A percentile compares a stretch with the other conserved stretches of the same genome.
These are phyloP conservation scores for Mustela lutreola DNA, from an alignment of 2,113 vertebrate species.

Conservation along the genomic window DNA sequence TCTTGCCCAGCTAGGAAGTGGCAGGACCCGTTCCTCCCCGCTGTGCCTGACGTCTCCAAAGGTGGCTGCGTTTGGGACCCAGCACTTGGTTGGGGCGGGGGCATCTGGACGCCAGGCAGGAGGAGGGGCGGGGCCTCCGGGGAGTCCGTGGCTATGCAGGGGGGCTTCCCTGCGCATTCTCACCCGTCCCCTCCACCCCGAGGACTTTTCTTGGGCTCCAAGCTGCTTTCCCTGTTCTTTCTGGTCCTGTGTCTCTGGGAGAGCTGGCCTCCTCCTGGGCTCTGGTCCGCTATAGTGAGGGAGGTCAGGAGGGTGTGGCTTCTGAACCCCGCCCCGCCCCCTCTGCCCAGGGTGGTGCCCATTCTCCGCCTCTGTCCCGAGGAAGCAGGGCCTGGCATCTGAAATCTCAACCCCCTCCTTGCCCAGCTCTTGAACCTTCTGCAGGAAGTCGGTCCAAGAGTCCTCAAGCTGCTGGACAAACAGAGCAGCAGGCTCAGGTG, in stretches of 20 bases:
- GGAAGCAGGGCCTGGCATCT: neutral
- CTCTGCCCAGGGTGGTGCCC: neutral
- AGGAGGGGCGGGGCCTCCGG: neutral
- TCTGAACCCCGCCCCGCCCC: neutral
- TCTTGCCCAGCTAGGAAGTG: accelerated
- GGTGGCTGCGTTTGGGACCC: neutral
- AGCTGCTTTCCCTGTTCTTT: neutral
- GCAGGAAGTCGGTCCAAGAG: neutral
- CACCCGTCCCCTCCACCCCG: neutral
- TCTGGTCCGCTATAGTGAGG: neutral
- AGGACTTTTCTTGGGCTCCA: neutral
- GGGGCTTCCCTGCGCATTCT: neutral
- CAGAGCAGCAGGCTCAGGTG: neutral
- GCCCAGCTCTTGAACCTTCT: neutral
- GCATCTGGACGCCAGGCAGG: neutral
- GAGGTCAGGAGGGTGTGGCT: neutral
- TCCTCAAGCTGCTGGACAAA: neutral
- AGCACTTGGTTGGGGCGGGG: neutral
- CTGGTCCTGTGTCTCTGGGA: neutral
- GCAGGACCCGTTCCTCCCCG: neutral
- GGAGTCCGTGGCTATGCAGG: neutral
- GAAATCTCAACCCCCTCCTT: neutral
- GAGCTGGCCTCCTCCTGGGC: neutral
- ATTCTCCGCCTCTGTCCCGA: neutral
- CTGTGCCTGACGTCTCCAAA: neutral